Base-by-base conservation (phyloP, 2,888 invertebrate genomes). In the Vanessa cardui region DNA sequence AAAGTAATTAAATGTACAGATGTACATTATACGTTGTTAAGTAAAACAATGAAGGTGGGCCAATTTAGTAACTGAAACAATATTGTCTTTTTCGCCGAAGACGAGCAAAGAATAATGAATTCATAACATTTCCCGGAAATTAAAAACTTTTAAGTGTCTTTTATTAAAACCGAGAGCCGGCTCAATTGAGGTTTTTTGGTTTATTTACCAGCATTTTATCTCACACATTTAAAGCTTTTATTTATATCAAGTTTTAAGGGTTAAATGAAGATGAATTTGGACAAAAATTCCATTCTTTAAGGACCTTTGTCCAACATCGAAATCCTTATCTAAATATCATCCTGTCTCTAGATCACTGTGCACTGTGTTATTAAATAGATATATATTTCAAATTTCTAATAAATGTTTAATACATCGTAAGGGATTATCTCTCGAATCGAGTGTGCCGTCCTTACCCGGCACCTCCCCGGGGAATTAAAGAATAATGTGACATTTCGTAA, bases 401-500 rank as follows among this genome's bases (percentile, higher is more conserved):
- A 58, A 50, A 58, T 62, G 47, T 66, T 71, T 66, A 66, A 66
- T 63, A 70, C 63, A 66, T 64, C 66, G 68, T 58, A 31, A 47
- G 52, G 62, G 54, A 62, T 62, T 60, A 66, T 66, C 64, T 52
- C 33, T 31, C 31, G 61, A 49, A 67, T 45, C 49, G 63, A 18
- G 18, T 56, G 16, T 65, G 45, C 21, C 54, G 60, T 58, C 71
- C 69, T 66, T 54, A 58, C 56, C 61, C 62, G 50, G 59, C 61
- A 21, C 44, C 49, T 46, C 71, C 80, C 78, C 44, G 44, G 73
- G 77, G 83, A 76, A 75, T 78, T 75, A 70, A 73, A 66, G 74
- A 72, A 74, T 79, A 81, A 82, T 78, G 78, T 78, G 80, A 80
- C 81, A 80, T 82, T 81, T 77, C 80, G 78, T 77, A 80, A 80